Conservation (phyloP, 2,113 vertebrate species). For the Pandion haliaetus region DNA sequence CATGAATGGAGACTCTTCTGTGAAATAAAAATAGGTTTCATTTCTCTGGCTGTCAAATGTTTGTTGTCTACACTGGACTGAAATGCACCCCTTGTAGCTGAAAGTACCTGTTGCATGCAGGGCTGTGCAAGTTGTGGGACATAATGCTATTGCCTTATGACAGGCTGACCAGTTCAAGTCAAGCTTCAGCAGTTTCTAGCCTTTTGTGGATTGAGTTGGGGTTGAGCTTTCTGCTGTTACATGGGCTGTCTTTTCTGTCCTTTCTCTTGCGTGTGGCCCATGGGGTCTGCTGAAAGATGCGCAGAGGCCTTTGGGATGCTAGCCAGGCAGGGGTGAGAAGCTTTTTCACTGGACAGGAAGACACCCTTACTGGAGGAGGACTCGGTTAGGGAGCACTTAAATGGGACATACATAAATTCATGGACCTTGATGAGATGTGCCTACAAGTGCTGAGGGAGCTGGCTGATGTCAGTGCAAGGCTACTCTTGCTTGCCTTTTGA, state of each 20-base stretch:
- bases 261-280: not conserved
- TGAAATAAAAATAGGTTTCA: not conserved
- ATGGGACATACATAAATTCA: not conserved
- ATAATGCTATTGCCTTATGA: no score
- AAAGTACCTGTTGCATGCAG: not conserved
- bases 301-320: not conserved
- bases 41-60: not conserved
- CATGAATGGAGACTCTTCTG: not conserved
- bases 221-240: not conserved
- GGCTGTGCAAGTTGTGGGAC: not conserved
- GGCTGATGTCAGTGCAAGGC: not conserved
- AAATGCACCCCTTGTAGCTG: not conserved
- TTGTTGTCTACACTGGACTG: not conserved
- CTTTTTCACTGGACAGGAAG: not conserved
- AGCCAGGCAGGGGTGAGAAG: not conserved
- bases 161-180: not conserved
- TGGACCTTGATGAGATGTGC: not conserved
- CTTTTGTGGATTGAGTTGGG: not conserved
- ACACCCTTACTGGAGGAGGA: not conserved
- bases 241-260: not conserved
- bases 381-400: not conserved
- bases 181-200: not conserved
- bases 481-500: not conserved
- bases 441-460: not conserved
- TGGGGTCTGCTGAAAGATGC: not conserved